Evolutionary conservation across 92 coral and sea anemone species (phyloP).

Genomic region (Zoanthus sociatus): DNA sequence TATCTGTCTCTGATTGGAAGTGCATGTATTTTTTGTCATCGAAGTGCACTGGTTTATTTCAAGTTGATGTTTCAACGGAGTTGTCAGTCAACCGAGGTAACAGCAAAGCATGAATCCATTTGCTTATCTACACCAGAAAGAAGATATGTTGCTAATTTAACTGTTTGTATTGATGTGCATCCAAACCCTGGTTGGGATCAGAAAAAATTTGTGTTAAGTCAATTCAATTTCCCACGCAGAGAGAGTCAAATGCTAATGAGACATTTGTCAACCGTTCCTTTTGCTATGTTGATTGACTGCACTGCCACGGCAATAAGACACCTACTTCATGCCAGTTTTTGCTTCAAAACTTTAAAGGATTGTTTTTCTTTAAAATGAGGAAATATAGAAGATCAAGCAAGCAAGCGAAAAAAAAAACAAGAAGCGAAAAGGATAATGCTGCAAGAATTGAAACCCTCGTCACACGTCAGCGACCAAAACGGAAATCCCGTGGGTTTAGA

Average conservation of each 20-base stretch:
- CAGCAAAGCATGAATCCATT: background rate
- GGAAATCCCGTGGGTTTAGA: background rate
- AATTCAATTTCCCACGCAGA: background rate
- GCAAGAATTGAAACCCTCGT: too few species aligned
- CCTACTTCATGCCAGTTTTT: too few species aligned
- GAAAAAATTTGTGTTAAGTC: background rate
- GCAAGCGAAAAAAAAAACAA: background rate
- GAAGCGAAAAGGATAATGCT: background rate
- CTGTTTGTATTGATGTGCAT: slow-evolving; percentile 4
- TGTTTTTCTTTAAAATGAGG: background rate
- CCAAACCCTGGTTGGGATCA: slow-evolving; percentile 5
- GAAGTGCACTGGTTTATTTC: background rate
- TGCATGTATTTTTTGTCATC: background rate
- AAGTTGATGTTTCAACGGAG: background rate
- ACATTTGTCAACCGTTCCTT: background rate
- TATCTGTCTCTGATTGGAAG: background rate
- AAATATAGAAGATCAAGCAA: background rate
- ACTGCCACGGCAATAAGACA: background rate
- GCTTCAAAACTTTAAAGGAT: background rate
- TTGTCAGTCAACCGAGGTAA: background rate
- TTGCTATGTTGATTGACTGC: background rate
- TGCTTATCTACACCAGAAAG: slow-evolving; percentile 13
- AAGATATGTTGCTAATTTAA: slow-evolving; percentile 3
- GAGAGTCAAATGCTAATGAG: slow-evolving; percentile 1
- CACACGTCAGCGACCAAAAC: slow-evolving; percentile 6